Evolutionary conservation across 2,113 vertebrate species (phyloP).

Genomic region (Copsychus sechellarum): DNA sequence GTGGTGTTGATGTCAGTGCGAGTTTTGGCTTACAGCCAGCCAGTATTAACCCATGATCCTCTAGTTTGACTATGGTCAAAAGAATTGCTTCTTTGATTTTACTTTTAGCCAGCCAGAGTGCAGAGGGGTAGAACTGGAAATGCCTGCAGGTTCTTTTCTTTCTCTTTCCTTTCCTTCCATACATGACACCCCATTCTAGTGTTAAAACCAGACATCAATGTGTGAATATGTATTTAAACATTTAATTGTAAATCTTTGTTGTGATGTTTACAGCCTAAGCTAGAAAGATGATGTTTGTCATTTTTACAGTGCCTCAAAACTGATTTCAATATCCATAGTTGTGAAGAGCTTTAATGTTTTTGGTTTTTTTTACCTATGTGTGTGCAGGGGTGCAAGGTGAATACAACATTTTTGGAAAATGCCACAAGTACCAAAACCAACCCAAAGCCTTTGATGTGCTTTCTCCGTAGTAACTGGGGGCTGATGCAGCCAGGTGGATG

Average conservation of each 20-base stretch:
- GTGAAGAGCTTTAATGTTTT: slow-evolving; percentile 55
- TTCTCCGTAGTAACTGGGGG: not conserved
- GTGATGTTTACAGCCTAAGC: slow-evolving; percentile 69
- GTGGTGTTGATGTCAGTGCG: not conserved
- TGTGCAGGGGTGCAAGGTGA: slow-evolving; percentile 28
- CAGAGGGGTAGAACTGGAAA: slow-evolving; percentile 39
- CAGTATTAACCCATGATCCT: not conserved
- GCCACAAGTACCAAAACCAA: slow-evolving; percentile 51
- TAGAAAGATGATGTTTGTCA: slow-evolving; percentile 62
- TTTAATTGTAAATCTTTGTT: slow-evolving; percentile 69
- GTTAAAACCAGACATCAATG: slow-evolving; percentile 42
- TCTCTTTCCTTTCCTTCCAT: not conserved
- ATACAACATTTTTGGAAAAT: not conserved
- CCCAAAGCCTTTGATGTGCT: slow-evolving; percentile 64
- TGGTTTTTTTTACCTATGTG: not conserved
- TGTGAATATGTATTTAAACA: slow-evolving; percentile 71
- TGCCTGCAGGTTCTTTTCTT: not conserved
- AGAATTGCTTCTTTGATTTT: not conserved
- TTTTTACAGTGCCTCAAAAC: slow-evolving; percentile 71
- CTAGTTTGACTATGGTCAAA: not conserved
- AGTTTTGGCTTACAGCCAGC: not conserved
- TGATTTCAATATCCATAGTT: slow-evolving; percentile 63
- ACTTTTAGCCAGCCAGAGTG: slow-evolving; percentile 32
- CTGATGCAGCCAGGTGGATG: not conserved
- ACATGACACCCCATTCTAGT: slow-evolving; percentile 3